Evolutionary conservation across 2,888 invertebrate genomes (phyloP).

Genomic region (Furcula furcula): DNA sequence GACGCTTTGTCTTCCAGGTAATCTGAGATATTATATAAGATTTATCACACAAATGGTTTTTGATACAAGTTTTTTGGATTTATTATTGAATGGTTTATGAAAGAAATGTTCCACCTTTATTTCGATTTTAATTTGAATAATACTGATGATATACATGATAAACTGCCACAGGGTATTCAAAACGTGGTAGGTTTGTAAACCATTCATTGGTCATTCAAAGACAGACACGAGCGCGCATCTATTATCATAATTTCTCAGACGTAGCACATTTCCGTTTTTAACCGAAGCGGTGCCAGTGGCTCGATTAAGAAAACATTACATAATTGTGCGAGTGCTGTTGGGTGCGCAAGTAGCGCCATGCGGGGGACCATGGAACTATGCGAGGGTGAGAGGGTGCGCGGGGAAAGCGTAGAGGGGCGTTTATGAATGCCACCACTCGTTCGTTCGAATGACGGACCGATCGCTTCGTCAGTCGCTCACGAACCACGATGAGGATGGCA

Average conservation of each 20-base stretch:
- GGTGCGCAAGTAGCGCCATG: slow-evolving; percentile 76
- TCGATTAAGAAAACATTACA: slow-evolving; percentile 79
- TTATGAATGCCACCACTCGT: slow-evolving; percentile 62
- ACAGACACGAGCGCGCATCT: slow-evolving; percentile 30
- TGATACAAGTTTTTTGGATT: too few species aligned
- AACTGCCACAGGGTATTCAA: too few species aligned
- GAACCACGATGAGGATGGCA: slow-evolving; percentile 68
- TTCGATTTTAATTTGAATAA: too few species aligned
- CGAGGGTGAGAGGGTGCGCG: slow-evolving; percentile 57
- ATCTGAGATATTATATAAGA: too few species aligned
- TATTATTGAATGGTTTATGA: too few species aligned
- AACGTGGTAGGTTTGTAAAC: too few species aligned
- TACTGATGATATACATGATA: too few species aligned
- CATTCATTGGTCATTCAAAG: slow-evolving; percentile 29
- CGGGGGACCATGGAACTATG: slow-evolving; percentile 74
- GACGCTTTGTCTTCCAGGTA: too few species aligned
- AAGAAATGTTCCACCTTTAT: too few species aligned
- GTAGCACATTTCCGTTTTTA: slow-evolving; percentile 51
- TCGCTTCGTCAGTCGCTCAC: slow-evolving; percentile 64
- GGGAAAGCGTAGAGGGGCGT: slow-evolving; percentile 60
- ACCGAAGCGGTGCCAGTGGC: slow-evolving; percentile 59
- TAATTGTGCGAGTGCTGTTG: slow-evolving; percentile 72
- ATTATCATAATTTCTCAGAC: slow-evolving; percentile 45
- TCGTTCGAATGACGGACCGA: slow-evolving; percentile 54
- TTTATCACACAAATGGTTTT: too few species aligned